Percentiles rank a stretch among this genome's conserved stretches.
phyloP scores from a whole-genome alignment of 2,113 vertebrate genomes.

The Hypomesus transpacificus region DNA sequence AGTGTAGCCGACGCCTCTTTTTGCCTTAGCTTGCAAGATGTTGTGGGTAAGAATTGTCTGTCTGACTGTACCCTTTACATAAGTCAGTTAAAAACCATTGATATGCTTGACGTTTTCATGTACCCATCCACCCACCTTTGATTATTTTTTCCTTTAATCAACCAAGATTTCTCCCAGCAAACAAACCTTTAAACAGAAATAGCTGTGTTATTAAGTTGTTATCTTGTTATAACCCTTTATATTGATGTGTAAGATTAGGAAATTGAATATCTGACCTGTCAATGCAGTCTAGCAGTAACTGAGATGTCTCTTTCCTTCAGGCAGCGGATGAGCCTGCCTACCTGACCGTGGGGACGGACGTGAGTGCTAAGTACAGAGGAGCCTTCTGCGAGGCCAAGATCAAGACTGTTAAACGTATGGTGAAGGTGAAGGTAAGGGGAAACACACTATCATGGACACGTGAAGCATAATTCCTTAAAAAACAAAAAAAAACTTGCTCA shows the following conservation, averaged over 20 bases:
- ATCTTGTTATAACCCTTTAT: no score
- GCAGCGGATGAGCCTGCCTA: slow-evolving; percentile 99
- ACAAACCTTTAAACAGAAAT: no score
- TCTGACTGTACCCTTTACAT: not conserved
- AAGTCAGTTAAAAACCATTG: no score
- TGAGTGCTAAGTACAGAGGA: slow-evolving; percentile 98
- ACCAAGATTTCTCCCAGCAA: no score
- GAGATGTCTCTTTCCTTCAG: slow-evolving; percentile 51
- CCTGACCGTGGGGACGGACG: slow-evolving; percentile 97
- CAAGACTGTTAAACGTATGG: slow-evolving; percentile 95
- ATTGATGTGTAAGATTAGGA: not conserved
- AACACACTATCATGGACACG: not conserved
- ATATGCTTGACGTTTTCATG: not conserved
- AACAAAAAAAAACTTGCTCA: no score
- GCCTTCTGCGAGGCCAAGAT: slow-evolving; percentile 99
- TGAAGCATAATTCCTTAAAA: no score
- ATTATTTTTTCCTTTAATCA: no score
- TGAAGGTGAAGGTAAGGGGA: slow-evolving; percentile 92
- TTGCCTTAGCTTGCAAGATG: slow-evolving; percentile 27
- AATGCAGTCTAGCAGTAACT: not conserved
- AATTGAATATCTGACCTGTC: no score
- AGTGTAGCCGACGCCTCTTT: slow-evolving; percentile 64
- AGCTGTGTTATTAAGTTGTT: no score
- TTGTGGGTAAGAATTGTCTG: not conserved
- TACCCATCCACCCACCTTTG: not conserved